These are phyloP conservation scores for Phallusia fumigata DNA, from an alignment of 23 tunicate species.

Conservation along the genomic window DNA sequence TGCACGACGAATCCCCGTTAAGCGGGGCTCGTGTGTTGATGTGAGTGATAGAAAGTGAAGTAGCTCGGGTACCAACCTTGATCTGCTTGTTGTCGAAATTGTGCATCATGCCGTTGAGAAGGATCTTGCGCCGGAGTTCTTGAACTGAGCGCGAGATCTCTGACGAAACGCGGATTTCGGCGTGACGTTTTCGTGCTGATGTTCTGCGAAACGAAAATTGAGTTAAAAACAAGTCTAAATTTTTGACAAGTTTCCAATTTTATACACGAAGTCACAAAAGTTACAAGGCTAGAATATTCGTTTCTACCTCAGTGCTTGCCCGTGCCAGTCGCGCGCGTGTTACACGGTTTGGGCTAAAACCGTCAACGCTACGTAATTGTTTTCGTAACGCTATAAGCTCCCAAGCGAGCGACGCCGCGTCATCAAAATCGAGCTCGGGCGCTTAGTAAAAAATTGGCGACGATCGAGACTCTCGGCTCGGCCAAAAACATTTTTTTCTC, in stretches of 20 bases:
- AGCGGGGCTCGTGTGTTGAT: not conserved
- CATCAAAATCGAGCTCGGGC: not conserved
- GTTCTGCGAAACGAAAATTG: conserved; percentile 31
- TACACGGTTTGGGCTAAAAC: not conserved
- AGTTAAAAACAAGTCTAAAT: too few relatives aligned
- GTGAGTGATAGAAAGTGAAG: conserved; percentile 5
- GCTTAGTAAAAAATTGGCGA: too few relatives aligned
- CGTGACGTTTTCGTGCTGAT: conserved; percentile 51
- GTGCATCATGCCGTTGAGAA: conserved; percentile 30
- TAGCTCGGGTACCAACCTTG: conserved; percentile 1
- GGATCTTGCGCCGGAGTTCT: conserved; percentile 15
- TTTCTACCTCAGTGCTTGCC: not conserved
- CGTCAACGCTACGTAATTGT: conserved; percentile 1
- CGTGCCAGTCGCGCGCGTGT: conserved; percentile 2
- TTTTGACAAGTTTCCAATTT: too few relatives aligned
- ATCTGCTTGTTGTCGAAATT: conserved; percentile 42
- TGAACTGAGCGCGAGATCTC: conserved; percentile 22
- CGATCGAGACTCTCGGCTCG: not conserved
- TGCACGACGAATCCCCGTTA: not conserved
- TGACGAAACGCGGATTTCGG: conserved; percentile 48
- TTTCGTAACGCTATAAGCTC: conserved; percentile 1
- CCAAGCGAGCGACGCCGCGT: conserved; percentile 5
- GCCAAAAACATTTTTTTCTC: not conserved
- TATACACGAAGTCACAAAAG: not conserved
- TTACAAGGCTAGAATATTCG: not conserved